Base-by-base conservation (phyloP, 2,888 invertebrate species). In the Andrena marginata region DNA sequence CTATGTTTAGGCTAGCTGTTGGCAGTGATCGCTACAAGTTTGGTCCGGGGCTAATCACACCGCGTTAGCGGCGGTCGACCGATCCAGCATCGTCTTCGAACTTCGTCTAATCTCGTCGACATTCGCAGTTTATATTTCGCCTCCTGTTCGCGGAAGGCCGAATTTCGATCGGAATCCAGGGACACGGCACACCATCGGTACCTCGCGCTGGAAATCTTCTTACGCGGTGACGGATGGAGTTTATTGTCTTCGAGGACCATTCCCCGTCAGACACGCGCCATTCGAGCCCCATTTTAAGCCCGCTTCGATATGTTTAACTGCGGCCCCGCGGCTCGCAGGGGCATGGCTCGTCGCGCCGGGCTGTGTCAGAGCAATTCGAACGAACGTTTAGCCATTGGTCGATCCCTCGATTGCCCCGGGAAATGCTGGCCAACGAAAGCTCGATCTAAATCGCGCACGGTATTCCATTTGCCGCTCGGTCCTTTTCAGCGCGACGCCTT, bases 1-100 rank as follows among this genome's bases (percentile, higher is more conserved):
- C 54, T 80, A 83, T 68, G 62, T 85, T 42, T 81, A 83, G 74
- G 74, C 84, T 89, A 85, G 73, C 77, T 80, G 51, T 73, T 86
- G 90, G 89, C 89, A 89, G 89, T 90, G 87, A 78, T 87, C 85
- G 82, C 84, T 90, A 85, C 77, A 81, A 88, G 80, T 87, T 89
- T 90, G 90, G 87, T 87, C 88, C 87, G 83, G 79, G 76, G 85
- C 80, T 75, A 77, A 76, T 85, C 80, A 59, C 71, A 51, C 67
- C 49, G 65, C 60, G 60, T 20, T 23, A 51, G 16, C 54, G 62
- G 49, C 62, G 56, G 49, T 70, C 62, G 74, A 70, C 67, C 77
- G 60, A 62, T 68, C n/a, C 51, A 65, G n/a, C 71, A n/a, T 26
- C 29, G 5, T 29, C 23, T 48, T 31, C n/a, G 35, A n/a, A 4